Base-by-base conservation (phyloP, 2,113 vertebrate genomes). In the Clupea harengus region DNA sequence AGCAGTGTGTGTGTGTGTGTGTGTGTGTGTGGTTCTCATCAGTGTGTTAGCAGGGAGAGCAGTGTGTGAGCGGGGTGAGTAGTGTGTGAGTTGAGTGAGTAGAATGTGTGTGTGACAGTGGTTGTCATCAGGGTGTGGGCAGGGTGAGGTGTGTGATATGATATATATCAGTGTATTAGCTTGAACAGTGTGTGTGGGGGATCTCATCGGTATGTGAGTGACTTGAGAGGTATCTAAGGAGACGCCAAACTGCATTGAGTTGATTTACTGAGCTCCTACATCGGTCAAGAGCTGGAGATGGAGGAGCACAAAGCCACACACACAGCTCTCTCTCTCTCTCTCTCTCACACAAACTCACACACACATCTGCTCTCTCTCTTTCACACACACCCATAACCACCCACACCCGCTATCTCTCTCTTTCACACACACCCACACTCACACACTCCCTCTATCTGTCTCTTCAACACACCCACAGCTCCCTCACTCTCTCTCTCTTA, bases 261-360 rank as follows among this genome's bases (percentile, higher is more conserved):
- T 50, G 82, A 87, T 88, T 88, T 88, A 86, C 67, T 60, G 60
- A 52, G 47, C 60, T 85, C 67, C 25, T n/a, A 64, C 9, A 3
- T 39, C 85, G 85, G 85, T 88, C 82, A 87, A 82, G 28, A 45
- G 45, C 86, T 50, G 17, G 18, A 45, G 47, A 84, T 15, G 6
- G 60, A 67, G n/a, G 3, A 39, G 13, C 64, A 72, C 64, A 72
- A 0, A 67, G 22, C 10, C 6, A 25, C 25, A 72, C n/a, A 72
- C 25, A 72, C 60, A n/a, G 8, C 52, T 57, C 52, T 8, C n/a
- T 8, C 64, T 32, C 64, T 32, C 64, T 32, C 64, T 20, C 18
- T 22, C 57, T 60, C 11, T 60, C 57, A 60, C 22, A 18, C 11
- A 60, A 2, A 4, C 57, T 4, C 20, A 64, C 57, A 64, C 18